Evolutionary conservation across 2,888 invertebrate species (phyloP).

Genomic region (Dynastes tityus): DNA sequence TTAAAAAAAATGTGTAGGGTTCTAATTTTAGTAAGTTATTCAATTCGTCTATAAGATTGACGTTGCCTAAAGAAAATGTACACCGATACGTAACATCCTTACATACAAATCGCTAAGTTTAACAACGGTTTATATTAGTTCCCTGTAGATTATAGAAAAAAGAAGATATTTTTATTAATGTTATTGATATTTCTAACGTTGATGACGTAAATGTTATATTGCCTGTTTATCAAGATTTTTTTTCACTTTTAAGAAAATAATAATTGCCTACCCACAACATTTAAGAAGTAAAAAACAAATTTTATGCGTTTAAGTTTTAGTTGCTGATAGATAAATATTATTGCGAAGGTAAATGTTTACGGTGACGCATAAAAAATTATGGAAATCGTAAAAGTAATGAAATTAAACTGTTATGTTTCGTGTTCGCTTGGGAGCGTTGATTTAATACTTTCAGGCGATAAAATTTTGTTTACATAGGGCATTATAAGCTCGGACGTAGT

Average conservation of each 20-base stretch:
- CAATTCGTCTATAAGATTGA: neutral
- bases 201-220: neutral
- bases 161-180: conserved; percentile 2
- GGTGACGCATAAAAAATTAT: too few species aligned
- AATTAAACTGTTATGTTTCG: neutral
- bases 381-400: too few species aligned
- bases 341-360: too few species aligned
- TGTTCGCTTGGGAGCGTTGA: too few species aligned
- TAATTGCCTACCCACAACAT: too few species aligned
- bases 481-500: neutral
- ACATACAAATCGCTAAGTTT: too few species aligned
- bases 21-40: conserved; percentile 14
- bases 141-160: neutral
- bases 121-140: neutral
- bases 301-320: too few species aligned
- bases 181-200: neutral
- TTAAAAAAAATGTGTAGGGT: conserved; percentile 14
- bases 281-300: too few species aligned
- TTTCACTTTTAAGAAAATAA: too few species aligned
- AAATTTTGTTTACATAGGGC: too few species aligned
- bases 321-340: too few species aligned
- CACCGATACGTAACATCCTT: conserved; percentile 14
- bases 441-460: too few species aligned
- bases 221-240: neutral
- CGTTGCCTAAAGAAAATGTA: conserved; percentile 22